A percentile compares a stretch with the other conserved stretches of the same genome.
phyloP scores from a whole-genome alignment of 2,888 invertebrate genomes.

The Mylabris sibirica region DNA sequence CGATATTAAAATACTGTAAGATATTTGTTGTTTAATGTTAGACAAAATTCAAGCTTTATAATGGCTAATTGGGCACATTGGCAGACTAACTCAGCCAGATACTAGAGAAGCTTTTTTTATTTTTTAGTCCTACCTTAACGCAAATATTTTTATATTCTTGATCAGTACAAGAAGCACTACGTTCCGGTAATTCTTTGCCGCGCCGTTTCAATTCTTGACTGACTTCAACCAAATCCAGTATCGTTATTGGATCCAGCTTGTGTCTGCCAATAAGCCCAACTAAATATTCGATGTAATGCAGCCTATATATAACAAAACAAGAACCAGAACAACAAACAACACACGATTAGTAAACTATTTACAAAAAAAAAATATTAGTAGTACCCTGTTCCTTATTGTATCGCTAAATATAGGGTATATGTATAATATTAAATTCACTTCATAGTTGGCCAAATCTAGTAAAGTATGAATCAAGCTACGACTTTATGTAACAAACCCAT shows the following conservation, averaged over 20 bases:
- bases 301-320: slow-evolving; percentile 68
- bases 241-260: slow-evolving; percentile 86
- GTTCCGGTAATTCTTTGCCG: slow-evolving; percentile 83
- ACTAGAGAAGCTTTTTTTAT: slow-evolving; percentile 21
- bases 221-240: slow-evolving; percentile 87
- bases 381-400: slow-evolving; percentile 27
- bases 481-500: too few species aligned
- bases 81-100: slow-evolving; percentile 43
- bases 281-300: slow-evolving; percentile 96
- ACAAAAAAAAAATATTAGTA: slow-evolving; percentile 15
- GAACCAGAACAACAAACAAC: slow-evolving; percentile 25
- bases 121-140: slow-evolving; percentile 73
- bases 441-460: too few species aligned
- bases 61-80: slow-evolving; percentile 52
- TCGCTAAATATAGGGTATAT: neutral
- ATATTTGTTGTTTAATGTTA: neutral
- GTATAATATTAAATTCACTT: too few species aligned
- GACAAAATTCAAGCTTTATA: neutral
- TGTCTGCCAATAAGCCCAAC: slow-evolving; percentile 84
- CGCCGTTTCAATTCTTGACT: slow-evolving; percentile 86
- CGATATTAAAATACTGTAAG: neutral
- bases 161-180: slow-evolving; percentile 83
- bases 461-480: too few species aligned
- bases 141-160: slow-evolving; percentile 85
- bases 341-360: neutral